Percentiles rank a stretch among this genome's conserved stretches.
These are phyloP conservation scores for Hoplodrina blanda DNA, from an alignment of 2,888 invertebrate species.

Conservation along the genomic window DNA sequence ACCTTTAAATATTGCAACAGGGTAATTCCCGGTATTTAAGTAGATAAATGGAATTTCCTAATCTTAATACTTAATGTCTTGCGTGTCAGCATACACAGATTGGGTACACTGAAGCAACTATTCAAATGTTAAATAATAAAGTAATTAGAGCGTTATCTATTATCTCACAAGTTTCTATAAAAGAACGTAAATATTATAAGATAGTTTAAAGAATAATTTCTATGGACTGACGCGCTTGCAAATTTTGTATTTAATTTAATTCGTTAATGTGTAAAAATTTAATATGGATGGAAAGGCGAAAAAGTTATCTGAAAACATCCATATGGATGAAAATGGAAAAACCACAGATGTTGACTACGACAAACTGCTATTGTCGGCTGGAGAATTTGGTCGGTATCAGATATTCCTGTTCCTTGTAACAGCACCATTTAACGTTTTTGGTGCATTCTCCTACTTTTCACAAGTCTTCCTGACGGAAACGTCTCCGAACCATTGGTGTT, in stretches of 20 bases:
- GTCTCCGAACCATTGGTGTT: constrained; percentile 81
- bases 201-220: constrained; percentile 23
- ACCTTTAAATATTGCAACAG: background rate
- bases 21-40: background rate
- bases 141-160: constrained; percentile 32
- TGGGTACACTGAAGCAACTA: constrained; percentile 2
- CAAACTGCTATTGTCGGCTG: constrained; percentile 75
- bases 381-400: constrained; percentile 80
- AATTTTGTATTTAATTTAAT: background rate
- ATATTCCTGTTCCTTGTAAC: constrained; percentile 73
- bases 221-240: background rate
- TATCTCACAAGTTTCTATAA: constrained; percentile 32
- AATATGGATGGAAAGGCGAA: constrained; percentile 35
- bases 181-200: constrained; percentile 20
- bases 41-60: background rate
- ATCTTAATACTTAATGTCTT: constrained; percentile 21
- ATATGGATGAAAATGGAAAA: background rate
- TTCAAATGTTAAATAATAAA: constrained; percentile 28
- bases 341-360: constrained; percentile 72
- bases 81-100: constrained; percentile 1
- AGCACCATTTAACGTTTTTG: constrained; percentile 78
- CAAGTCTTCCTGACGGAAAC: constrained; percentile 81
- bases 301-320: background rate
- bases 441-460: constrained; percentile 75
- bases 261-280: background rate